Percentiles rank a stretch among this genome's conserved stretches.
Evolutionary conservation across 2,797 vertebrate species (phyloP).

Genomic region (Leucoraja ocellata): DNA sequence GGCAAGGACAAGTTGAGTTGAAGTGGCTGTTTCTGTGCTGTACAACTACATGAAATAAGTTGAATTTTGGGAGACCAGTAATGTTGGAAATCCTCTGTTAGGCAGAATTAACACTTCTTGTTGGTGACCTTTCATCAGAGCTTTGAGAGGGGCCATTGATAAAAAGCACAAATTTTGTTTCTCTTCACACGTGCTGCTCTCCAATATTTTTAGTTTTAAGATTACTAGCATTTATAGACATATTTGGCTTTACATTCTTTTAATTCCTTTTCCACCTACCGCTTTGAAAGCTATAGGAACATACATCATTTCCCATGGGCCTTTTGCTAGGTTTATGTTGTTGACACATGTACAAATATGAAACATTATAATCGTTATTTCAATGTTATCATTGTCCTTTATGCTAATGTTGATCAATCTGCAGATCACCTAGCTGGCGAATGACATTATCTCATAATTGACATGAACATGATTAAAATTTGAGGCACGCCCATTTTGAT

Average conservation of each 20-base stretch:
- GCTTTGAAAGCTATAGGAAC: not conserved
- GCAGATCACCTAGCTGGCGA: constrained; percentile 7
- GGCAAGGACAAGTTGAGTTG: no score
- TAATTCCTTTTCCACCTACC: not conserved
- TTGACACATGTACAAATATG: not conserved
- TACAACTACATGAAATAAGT: not conserved
- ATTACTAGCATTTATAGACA: no score
- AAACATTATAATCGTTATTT: constrained; percentile 7
- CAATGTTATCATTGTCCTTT: constrained; percentile 28
- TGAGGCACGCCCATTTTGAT: constrained; percentile 11
- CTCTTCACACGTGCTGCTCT: no score
- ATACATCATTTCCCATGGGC: not conserved
- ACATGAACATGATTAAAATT: constrained; percentile 26
- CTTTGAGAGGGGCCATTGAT: no score
- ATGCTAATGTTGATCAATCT: not conserved
- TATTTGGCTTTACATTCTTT: not conserved
- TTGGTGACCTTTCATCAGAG: no score
- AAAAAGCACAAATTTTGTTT: no score
- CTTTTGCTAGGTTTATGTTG: not conserved
- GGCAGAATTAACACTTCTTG: no score
- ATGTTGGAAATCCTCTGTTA: no score
- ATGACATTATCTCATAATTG: constrained; percentile 18
- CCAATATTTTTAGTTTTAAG: no score
- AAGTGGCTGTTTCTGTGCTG: no score
- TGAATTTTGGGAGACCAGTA: not conserved